Percentiles rank a stretch among this genome's conserved stretches.
phyloP scores from a whole-genome alignment of 2,888 invertebrate species.

The Eubasilissa splendida region DNA sequence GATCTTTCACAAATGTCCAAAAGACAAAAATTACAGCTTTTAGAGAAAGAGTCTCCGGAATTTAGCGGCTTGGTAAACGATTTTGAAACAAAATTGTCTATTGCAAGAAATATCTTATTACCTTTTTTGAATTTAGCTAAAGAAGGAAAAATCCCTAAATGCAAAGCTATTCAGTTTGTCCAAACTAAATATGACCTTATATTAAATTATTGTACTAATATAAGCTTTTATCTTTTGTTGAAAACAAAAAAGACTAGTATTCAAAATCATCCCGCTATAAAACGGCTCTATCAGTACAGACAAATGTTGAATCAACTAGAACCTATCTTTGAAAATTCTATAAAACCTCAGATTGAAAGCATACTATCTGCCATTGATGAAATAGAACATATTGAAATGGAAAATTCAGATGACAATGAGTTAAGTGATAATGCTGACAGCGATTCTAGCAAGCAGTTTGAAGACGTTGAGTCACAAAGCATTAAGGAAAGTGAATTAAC shows the following conservation, averaged over 20 bases:
- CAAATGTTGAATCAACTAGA: conserved; percentile 83
- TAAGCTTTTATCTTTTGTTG: conserved; percentile 87
- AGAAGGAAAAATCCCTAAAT: conserved; percentile 75
- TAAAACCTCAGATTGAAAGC: conserved; percentile 79
- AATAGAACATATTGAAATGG: conserved; percentile 65
- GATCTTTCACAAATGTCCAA: conserved; percentile 84
- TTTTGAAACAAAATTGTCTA: conserved; percentile 80
- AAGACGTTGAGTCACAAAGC: background rate
- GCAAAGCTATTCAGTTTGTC: conserved; percentile 80
- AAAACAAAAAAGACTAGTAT: conserved; percentile 83
- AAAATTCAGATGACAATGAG: conserved; percentile 53
- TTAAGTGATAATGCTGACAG: conserved; percentile 65
- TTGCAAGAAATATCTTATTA: conserved; percentile 77
- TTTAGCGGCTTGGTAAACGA: conserved; percentile 84
- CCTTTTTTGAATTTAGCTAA: conserved; percentile 79
- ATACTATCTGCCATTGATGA: conserved; percentile 73
- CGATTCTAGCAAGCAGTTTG: conserved; percentile 61
- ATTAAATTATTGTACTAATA: conserved; percentile 88
- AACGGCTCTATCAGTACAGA: conserved; percentile 85
- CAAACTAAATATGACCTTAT: conserved; percentile 79
- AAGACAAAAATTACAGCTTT: conserved; percentile 82
- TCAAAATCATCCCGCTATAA: conserved; percentile 91
- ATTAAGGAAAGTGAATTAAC: background rate
- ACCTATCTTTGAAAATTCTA: conserved; percentile 78
- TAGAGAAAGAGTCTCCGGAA: conserved; percentile 92